These are phyloP conservation scores for Chaitophorus viminalis DNA, from an alignment of 2,888 invertebrate genomes.

Conservation along the genomic window DNA sequence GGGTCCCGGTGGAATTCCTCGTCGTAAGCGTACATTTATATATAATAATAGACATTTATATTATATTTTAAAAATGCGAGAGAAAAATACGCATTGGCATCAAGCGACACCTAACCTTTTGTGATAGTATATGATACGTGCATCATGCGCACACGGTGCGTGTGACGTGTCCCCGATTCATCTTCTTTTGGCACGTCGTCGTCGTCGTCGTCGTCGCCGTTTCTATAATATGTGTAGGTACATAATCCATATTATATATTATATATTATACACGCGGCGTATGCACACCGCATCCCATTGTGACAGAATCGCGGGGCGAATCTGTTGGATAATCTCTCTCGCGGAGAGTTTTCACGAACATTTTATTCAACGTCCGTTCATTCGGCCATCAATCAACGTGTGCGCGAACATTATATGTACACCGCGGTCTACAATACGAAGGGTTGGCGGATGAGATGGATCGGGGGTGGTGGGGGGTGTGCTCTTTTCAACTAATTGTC, in stretches of 20 bases:
- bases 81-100: slow-evolving; percentile 10
- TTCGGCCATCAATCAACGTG: slow-evolving; percentile 52
- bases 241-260: too few species aligned
- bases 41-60: too few species aligned
- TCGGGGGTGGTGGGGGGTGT: too few species aligned
- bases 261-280: background rate
- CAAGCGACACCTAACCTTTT: slow-evolving; percentile 20
- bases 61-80: too few species aligned
- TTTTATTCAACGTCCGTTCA: slow-evolving; percentile 25
- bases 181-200: slow-evolving; percentile 49
- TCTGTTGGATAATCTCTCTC: slow-evolving; percentile 15
- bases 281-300: slow-evolving; percentile 37
- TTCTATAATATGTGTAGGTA: too few species aligned
- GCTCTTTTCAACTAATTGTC: slow-evolving; percentile 53
- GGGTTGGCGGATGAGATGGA: too few species aligned
- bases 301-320: background rate
- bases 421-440: background rate
- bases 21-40: background rate
- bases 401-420: too few species aligned
- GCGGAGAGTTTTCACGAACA: slow-evolving; percentile 19
- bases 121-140: too few species aligned
- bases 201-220: too few species aligned
- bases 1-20: slow-evolving; percentile 26
- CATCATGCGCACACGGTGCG: too few species aligned
- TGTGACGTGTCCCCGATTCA: slow-evolving; percentile 45